A percentile compares a stretch with the other conserved stretches of the same genome.
Conservation (phyloP, 1,140 invertebrate species). For the Goniozus legneri region DNA sequence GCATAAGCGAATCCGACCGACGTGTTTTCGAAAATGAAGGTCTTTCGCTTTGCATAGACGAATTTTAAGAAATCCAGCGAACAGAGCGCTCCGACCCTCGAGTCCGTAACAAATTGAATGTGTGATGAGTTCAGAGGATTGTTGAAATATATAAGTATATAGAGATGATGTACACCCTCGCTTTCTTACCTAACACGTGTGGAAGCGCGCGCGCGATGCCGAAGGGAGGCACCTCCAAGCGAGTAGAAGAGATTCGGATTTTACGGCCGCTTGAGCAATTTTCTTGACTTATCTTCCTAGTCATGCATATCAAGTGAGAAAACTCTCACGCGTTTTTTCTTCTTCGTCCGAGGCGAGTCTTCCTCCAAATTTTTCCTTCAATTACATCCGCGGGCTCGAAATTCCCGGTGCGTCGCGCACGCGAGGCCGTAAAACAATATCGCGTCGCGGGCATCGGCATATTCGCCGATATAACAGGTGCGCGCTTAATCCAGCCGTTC, state of each 20-base stretch:
- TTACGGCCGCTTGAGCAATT: conserved; percentile 39
- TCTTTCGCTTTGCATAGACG: too few relatives aligned
- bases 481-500: too few relatives aligned
- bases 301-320: conserved; percentile 34
- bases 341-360: too few relatives aligned
- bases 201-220: conserved; percentile 8
- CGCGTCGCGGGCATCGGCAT: too few relatives aligned
- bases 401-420: neutral
- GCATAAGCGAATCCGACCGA: too few relatives aligned
- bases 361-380: conserved; percentile 16
- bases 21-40: too few relatives aligned
- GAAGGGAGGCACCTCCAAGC: conserved; percentile 22
- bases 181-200: conserved; percentile 20
- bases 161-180: conserved; percentile 22
- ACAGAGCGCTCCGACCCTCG: conserved; percentile 13
- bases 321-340: too few relatives aligned
- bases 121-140: conserved; percentile 44
- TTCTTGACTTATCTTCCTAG: conserved; percentile 30
- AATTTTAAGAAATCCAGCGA: conserved; percentile 11
- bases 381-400: neutral
- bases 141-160: conserved; percentile 33
- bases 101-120: conserved; percentile 47
- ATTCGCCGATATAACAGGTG: too few relatives aligned
- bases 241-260: conserved; percentile 43
- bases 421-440: too few relatives aligned